phyloP scores from a whole-genome alignment of 2,113 vertebrate genomes.

The Hippocampus mohnikei region DNA sequence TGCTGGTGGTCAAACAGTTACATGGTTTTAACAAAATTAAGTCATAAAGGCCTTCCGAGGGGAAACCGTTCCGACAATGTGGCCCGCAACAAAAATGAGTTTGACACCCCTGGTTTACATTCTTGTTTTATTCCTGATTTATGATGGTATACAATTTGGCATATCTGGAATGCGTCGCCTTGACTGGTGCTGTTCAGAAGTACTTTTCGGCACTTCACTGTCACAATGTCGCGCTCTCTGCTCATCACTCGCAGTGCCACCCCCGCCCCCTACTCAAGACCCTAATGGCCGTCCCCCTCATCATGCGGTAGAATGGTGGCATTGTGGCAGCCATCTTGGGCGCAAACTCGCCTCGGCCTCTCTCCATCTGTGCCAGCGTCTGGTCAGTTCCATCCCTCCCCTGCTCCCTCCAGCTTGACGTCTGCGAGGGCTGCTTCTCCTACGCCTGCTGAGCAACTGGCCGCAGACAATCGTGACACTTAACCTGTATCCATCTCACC shows the following conservation, averaged over 20 bases:
- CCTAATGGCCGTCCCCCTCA: conserved; percentile 3
- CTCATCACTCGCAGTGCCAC: not conserved
- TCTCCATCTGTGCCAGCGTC: conserved; percentile 59
- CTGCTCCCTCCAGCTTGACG: conserved; percentile 32
- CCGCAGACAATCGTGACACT: no score
- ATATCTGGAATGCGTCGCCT: not conserved
- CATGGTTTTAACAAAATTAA: no score
- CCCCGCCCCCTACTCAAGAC: not conserved
- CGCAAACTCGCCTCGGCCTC: conserved; percentile 28
- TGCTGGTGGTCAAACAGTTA: no score
- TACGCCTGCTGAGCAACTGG: conserved; percentile 19
- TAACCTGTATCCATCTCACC: no score
- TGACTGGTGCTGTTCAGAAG: not conserved
- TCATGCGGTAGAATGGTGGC: conserved; percentile 44
- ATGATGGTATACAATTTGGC: not conserved
- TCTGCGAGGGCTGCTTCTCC: conserved; percentile 16
- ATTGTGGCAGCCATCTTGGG: conserved; percentile 55
- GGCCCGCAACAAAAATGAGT: no score
- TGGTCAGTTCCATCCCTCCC: conserved; percentile 22
- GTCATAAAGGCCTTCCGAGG: no score
- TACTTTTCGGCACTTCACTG: not conserved
- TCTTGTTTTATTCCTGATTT: no score
- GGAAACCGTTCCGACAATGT: no score
- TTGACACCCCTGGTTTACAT: no score
- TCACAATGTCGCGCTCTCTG: not conserved